Percentiles rank a stretch among this genome's conserved stretches.
These are phyloP conservation scores for Platichthys flesus DNA, from an alignment of 2,113 vertebrate genomes.

Conservation along the genomic window DNA sequence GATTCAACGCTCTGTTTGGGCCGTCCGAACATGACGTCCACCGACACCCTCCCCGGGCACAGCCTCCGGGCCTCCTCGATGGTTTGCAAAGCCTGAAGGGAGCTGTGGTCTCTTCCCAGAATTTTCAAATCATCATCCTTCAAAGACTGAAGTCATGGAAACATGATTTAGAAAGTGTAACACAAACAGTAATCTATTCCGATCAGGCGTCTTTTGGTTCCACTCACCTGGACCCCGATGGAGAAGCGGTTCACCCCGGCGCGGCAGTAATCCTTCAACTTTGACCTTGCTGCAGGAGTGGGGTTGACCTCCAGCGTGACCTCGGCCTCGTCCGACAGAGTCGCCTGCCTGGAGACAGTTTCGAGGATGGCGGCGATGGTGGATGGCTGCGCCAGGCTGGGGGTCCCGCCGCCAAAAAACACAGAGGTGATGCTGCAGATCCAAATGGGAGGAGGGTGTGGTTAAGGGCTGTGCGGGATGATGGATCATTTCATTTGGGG, in stretches of 20 bases:
- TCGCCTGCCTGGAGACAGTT: constrained; percentile 67
- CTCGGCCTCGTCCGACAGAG: constrained; percentile 80
- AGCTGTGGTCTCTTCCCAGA: constrained; percentile 89
- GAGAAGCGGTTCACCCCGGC: constrained; percentile 92
- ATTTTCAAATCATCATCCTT: constrained; percentile 82
- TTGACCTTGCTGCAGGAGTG: constrained; percentile 73
- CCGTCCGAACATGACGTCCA: constrained; percentile 92
- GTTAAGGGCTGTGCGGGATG: too few relatives aligned
- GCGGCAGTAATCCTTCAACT: constrained; percentile 79
- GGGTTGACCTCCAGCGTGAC: constrained; percentile 93
- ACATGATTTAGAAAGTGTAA: neutral
- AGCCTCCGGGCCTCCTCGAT: constrained; percentile 83
- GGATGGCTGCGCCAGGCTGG: constrained; percentile 87
- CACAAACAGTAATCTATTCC: neutral
- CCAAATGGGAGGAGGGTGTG: neutral
- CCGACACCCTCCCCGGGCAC: constrained; percentile 87
- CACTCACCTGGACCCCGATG: constrained; percentile 90
- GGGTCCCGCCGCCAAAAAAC: constrained; percentile 94
- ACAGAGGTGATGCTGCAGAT: constrained; percentile 87
- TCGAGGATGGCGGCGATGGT: constrained; percentile 86
- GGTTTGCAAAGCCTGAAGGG: constrained; percentile 78
- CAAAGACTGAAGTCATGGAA: constrained; percentile 82
- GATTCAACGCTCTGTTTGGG: constrained; percentile 82
- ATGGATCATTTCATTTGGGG: neutral
- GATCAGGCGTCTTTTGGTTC: neutral